phyloP scores from a whole-genome alignment of 2,888 invertebrate genomes.

The Erebia aethiops region DNA sequence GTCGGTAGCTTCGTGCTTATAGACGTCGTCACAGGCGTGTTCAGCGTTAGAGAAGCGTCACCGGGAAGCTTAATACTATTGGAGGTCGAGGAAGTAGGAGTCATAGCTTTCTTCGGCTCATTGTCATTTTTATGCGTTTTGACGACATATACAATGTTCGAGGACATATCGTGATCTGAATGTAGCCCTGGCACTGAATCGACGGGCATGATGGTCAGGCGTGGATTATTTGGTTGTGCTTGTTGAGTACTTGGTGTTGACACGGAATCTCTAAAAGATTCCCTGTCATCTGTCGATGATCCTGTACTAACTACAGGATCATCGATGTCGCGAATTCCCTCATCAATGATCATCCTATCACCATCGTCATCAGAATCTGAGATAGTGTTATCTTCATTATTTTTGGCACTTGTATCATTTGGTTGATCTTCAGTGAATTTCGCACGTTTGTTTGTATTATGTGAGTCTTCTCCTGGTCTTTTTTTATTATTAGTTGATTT shows the following conservation, averaged over 20 bases:
- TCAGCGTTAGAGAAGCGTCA: neutral
- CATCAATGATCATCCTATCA: slow-evolving; percentile 7
- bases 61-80: neutral
- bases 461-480: neutral
- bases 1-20: neutral
- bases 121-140: neutral
- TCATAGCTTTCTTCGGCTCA: neutral
- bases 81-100: neutral
- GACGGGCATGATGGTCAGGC: neutral
- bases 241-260: neutral
- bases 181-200: neutral
- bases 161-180: neutral
- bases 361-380: neutral
- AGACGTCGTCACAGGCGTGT: neutral
- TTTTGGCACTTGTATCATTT: neutral
- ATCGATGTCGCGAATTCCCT: neutral
- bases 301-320: neutral
- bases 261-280: neutral
- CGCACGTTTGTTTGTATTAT: neutral
- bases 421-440: neutral
- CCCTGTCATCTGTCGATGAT: too few species aligned
- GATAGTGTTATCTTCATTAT: neutral
- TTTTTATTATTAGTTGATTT: neutral
- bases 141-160: neutral
- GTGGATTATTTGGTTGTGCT: neutral